Percentiles rank a stretch among this genome's conserved stretches.
These are phyloP conservation scores for Amblyjoppa fuscipennis DNA, from an alignment of 2,888 invertebrate species.

Conservation along the genomic window DNA sequence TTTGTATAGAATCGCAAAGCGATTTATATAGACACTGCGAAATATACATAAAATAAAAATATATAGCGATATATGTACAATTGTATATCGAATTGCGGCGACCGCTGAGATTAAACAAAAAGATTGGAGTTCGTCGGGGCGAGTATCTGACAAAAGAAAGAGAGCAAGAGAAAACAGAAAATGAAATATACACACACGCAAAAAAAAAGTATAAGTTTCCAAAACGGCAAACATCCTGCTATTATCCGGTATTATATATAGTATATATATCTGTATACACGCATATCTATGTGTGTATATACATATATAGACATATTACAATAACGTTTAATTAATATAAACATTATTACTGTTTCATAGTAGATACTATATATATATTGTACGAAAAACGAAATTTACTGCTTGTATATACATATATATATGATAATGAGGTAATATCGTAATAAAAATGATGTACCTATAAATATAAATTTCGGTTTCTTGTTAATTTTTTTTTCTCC, in stretches of 20 bases:
- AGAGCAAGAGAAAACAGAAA: conserved; percentile 34
- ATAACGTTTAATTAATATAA: conserved; percentile 59
- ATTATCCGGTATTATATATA: conserved; percentile 65
- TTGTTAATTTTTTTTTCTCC: conserved; percentile 25
- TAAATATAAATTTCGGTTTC: conserved; percentile 55
- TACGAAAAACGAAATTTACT: conserved; percentile 76
- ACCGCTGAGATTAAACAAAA: conserved; percentile 29
- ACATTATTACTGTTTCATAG: conserved; percentile 72
- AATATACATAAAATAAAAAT: conserved; percentile 55
- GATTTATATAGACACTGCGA: conserved; percentile 66
- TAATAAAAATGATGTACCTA: conserved; percentile 81
- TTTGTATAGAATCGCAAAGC: conserved; percentile 67
- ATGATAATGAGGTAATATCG: conserved; percentile 77
- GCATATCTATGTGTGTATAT: conserved; percentile 47
- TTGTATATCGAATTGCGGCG: conserved; percentile 55
- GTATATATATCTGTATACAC: conserved; percentile 59
- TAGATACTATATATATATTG: conserved; percentile 81
- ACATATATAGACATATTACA: conserved; percentile 59
- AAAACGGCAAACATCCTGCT: conserved; percentile 62
- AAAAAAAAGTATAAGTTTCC: conserved; percentile 55
- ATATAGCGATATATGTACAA: conserved; percentile 37
- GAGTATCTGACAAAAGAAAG: conserved; percentile 37
- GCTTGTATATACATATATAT: conserved; percentile 80
- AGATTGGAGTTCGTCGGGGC: conserved; percentile 54
- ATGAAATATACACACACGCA: conserved; percentile 53